phyloP scores from a whole-genome alignment of 2,113 vertebrate species.

The Herpailurus yagouaroundi region DNA sequence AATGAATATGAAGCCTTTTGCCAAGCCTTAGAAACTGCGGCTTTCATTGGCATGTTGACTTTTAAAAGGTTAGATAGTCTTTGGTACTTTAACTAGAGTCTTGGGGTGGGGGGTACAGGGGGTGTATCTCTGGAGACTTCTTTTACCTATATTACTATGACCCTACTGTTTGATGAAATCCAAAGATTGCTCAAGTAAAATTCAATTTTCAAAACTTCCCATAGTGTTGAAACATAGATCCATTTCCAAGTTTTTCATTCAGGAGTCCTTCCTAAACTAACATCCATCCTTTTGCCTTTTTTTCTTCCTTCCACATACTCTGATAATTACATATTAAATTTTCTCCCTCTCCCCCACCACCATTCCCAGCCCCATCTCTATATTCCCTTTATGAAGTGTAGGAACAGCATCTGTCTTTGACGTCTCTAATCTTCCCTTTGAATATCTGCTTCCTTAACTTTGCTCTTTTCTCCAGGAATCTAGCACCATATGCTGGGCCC shows the following conservation, averaged over 20 bases:
- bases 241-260: conserved; percentile 29
- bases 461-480: neutral
- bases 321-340: neutral
- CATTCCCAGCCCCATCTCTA: neutral
- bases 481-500: neutral
- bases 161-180: neutral
- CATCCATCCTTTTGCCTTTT: neutral
- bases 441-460: neutral
- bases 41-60: conserved; percentile 18
- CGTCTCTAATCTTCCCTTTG: neutral
- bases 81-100: neutral
- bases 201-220: neutral
- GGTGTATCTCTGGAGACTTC: neutral
- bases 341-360: neutral
- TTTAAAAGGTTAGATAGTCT: conserved; percentile 29
- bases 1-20: conserved; percentile 11
- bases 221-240: neutral
- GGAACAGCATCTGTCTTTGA: neutral
- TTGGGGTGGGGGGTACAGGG: neutral
- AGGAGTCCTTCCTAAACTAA: conserved; percentile 21
- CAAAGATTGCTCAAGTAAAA: neutral
- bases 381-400: neutral
- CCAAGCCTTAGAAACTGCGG: conserved; percentile 3
- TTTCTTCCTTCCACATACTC: neutral
- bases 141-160: neutral